A percentile compares a stretch with the other conserved stretches of the same genome.
Conservation (phyloP, 2,113 vertebrate species). For the Tachycineta bicolor region DNA sequence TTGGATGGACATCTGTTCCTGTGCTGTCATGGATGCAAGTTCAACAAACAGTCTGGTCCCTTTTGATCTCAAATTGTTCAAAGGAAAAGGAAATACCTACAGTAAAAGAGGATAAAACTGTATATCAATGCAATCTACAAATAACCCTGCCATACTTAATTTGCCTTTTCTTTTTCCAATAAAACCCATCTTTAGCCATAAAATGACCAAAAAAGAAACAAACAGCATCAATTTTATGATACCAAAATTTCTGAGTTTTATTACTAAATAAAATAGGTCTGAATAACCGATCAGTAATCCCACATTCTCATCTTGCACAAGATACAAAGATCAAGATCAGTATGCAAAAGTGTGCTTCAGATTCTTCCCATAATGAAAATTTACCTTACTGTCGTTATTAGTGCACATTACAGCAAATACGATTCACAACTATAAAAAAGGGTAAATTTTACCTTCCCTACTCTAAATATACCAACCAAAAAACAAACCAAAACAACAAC, state of each 20-base stretch:
- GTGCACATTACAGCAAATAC: background rate
- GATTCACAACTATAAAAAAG: background rate
- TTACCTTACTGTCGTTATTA: background rate
- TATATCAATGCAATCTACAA: background rate
- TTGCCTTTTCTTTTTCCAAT: background rate
- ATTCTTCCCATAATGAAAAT: background rate
- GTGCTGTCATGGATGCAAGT: background rate
- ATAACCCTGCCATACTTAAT: background rate
- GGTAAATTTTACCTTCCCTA: background rate
- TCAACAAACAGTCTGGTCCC: fast-evolving
- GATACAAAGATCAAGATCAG: background rate
- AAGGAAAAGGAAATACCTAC: background rate
- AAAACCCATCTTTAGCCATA: background rate
- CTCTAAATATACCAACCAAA: background rate
- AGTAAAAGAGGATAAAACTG: background rate
- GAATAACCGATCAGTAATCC: background rate
- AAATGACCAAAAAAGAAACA: background rate
- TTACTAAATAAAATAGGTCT: background rate
- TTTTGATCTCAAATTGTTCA: background rate
- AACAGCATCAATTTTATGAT: background rate
- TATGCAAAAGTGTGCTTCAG: background rate
- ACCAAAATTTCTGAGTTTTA: background rate
- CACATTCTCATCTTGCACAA: background rate
- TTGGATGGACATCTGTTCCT: background rate
- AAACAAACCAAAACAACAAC: fast-evolving